A percentile compares a stretch with the other conserved stretches of the same genome.
Conservation (phyloP, 2,113 vertebrate species). For the Heterotilapia buettikoferi region DNA sequence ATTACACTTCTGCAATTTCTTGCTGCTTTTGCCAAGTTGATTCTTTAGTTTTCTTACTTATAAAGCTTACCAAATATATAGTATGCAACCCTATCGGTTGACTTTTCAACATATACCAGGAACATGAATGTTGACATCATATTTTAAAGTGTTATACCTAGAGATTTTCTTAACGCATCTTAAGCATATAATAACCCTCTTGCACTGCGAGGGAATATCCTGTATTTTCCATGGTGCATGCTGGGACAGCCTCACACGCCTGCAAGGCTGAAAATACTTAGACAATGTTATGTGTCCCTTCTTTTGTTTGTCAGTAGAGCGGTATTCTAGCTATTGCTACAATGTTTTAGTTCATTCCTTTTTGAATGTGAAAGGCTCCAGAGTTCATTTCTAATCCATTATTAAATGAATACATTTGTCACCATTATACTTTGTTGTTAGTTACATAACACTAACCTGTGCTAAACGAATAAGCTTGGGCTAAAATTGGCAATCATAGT, state of each 20-base stretch:
- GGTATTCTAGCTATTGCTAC: background rate
- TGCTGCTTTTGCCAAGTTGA: background rate
- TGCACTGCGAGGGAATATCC: background rate
- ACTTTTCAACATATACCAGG: background rate
- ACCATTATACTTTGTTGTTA: background rate
- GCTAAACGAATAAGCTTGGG: background rate
- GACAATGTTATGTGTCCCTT: background rate
- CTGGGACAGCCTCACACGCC: background rate
- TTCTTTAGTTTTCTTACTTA: background rate
- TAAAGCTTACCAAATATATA: background rate
- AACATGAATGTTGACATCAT: background rate
- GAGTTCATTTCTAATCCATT: background rate
- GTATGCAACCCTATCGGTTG: background rate
- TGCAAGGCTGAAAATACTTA: background rate
- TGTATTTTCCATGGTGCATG: background rate
- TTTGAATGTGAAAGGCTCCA: background rate
- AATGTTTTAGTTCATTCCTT: background rate
- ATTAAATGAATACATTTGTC: background rate
- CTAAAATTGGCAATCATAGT: constrained; percentile 16
- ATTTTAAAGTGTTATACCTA: background rate
- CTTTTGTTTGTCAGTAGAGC: background rate
- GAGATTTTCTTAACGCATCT: background rate
- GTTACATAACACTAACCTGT: constrained; percentile 8
- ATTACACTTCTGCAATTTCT: background rate
- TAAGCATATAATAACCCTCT: background rate